Evolutionary conservation across 23 tunicate species (phyloP).

Genomic region (Trididemnum clinides): DNA sequence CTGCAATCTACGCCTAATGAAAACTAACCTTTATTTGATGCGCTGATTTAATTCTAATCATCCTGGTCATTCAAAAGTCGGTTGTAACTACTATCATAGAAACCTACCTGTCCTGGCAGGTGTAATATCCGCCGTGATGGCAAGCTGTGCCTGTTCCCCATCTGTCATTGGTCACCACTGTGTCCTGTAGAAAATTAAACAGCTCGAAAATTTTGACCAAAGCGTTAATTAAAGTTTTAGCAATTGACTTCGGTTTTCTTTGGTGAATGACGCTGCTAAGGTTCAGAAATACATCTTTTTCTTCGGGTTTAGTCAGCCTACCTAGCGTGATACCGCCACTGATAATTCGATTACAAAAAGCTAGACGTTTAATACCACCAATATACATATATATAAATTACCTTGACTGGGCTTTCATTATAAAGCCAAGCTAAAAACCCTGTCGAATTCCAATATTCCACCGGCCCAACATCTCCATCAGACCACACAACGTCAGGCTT

Average conservation of each 20-base stretch:
- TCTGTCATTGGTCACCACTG: slow-evolving; percentile 79
- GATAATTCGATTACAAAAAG: not conserved
- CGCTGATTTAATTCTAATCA: not conserved
- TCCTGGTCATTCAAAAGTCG: no score
- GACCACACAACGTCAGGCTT: slow-evolving; percentile 87
- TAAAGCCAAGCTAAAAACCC: slow-evolving; percentile 85
- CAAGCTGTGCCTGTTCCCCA: slow-evolving; percentile 70
- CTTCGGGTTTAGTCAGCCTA: not conserved
- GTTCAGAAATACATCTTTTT: not conserved
- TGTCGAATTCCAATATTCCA: slow-evolving; percentile 72
- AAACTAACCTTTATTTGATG: not conserved
- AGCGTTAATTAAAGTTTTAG: no score
- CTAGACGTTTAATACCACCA: not conserved
- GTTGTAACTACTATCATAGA: no score
- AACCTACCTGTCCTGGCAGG: slow-evolving; percentile 56
- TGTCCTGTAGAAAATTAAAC: slow-evolving; percentile 33
- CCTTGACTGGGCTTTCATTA: slow-evolving; percentile 90
- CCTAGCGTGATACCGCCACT: not conserved
- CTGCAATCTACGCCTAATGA: no score
- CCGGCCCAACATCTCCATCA: slow-evolving; percentile 67
- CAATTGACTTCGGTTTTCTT: not conserved
- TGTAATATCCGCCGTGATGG: slow-evolving; percentile 77
- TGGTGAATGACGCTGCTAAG: no score
- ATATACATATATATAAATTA: not conserved
- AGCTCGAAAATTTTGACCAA: not conserved